Evolutionary conservation across 2,113 vertebrate genomes (phyloP).

Genomic region (Triplophysa rosa): DNA sequence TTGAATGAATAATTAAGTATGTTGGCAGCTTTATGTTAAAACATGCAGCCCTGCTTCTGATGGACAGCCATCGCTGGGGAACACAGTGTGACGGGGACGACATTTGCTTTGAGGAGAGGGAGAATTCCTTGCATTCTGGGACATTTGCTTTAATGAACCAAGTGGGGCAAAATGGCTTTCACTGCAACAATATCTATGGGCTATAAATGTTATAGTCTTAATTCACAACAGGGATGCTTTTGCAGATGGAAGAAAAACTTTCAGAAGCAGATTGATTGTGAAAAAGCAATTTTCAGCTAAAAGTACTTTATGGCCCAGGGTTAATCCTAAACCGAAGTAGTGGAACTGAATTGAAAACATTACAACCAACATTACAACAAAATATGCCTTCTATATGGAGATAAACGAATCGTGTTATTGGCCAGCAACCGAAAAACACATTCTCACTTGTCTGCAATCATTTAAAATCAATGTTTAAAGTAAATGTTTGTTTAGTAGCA

Average conservation of each 20-base stretch:
- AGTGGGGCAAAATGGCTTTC: conserved; percentile 20
- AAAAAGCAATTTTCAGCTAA: conserved; percentile 35
- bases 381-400: neutral
- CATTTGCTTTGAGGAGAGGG: conserved; percentile 22
- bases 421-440: neutral
- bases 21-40: conserved; percentile 73
- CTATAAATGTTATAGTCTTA: conserved; percentile 22
- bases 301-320: conserved; percentile 15
- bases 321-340: conserved; percentile 20
- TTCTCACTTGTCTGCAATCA: neutral
- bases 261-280: conserved; percentile 5
- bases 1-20: conserved; percentile 78
- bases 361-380: neutral
- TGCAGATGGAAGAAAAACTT: conserved; percentile 4
- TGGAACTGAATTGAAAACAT: neutral
- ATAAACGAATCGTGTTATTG: neutral
- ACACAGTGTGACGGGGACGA: conserved; percentile 43
- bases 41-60: conserved; percentile 62
- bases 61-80: conserved; percentile 58
- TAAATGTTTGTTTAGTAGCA: neutral
- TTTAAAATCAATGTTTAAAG: neutral
- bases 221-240: conserved; percentile 32
- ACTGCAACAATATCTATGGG: neutral
- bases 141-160: conserved; percentile 24
- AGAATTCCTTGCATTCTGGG: conserved; percentile 18